phyloP scores from a whole-genome alignment of 2,797 vertebrate species.

The Philypnodon macrostomus region DNA sequence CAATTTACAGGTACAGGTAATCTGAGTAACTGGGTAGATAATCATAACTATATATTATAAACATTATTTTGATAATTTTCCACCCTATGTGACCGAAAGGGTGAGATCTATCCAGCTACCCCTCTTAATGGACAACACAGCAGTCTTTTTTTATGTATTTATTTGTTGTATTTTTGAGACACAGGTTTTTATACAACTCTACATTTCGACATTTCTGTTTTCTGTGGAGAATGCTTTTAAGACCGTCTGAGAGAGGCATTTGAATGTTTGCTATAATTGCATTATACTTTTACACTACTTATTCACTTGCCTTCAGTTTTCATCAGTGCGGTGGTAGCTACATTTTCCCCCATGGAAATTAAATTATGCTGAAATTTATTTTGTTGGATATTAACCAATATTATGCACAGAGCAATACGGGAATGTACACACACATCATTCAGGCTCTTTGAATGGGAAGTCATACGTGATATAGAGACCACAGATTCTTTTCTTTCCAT shows the following conservation, averaged over 20 bases:
- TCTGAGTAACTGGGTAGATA: background rate
- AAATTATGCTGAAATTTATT: conserved; percentile 4
- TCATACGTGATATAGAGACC: conserved; percentile 21
- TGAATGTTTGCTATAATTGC: background rate
- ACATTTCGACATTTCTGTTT: background rate
- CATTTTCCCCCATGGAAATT: conserved; percentile 8
- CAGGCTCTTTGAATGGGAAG: conserved; percentile 1
- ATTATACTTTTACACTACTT: background rate
- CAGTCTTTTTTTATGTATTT: too few species aligned
- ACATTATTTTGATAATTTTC: background rate
- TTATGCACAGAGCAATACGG: background rate
- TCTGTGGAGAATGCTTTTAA: background rate
- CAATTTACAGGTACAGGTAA: background rate
- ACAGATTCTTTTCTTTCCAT: conserved; percentile 29
- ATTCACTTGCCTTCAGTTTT: conserved; percentile 4
- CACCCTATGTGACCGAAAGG: background rate
- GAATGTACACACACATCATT: conserved; percentile 8
- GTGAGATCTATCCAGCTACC: too few species aligned
- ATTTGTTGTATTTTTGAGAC: too few species aligned
- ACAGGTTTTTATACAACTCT: background rate
- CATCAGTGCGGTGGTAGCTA: conserved; percentile 1
- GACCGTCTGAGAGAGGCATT: background rate
- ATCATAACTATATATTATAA: too few species aligned
- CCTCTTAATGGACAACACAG: too few species aligned
- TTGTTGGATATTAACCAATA: conserved; percentile 3